Percentiles rank a stretch among this genome's conserved stretches.
These are phyloP conservation scores for Dasysyrphus tricinctus DNA, from an alignment of 2,888 invertebrate genomes.

Conservation along the genomic window DNA sequence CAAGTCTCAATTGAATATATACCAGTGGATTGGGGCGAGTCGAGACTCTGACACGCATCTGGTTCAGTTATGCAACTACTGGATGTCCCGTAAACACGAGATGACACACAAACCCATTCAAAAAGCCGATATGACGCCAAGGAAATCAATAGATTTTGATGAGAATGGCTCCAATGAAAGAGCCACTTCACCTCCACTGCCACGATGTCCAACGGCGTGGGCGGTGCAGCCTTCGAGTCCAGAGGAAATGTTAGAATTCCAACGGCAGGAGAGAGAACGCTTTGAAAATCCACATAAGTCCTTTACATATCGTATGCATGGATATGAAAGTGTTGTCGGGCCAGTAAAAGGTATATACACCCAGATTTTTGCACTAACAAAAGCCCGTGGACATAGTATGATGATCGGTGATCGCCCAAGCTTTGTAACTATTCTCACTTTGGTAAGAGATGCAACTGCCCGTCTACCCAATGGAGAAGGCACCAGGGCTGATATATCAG, in stretches of 20 bases:
- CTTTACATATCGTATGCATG: conserved; percentile 94
- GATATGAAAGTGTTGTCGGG: conserved; percentile 92
- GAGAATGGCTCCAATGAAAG: conserved; percentile 79
- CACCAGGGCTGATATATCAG: conserved; percentile 95
- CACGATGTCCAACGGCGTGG: conserved; percentile 91
- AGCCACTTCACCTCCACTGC: conserved; percentile 84
- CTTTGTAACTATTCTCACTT: conserved; percentile 94
- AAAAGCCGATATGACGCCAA: conserved; percentile 80
- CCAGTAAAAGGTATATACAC: conserved; percentile 92
- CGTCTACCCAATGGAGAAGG: conserved; percentile 96
- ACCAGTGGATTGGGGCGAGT: conserved; percentile 95
- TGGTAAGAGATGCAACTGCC: conserved; percentile 97
- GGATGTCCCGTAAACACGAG: conserved; percentile 88
- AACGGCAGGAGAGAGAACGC: conserved; percentile 91
- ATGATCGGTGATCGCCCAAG: conserved; percentile 93
- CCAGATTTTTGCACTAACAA: conserved; percentile 85
- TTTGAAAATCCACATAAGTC: conserved; percentile 96
- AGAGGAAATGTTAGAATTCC: conserved; percentile 90
- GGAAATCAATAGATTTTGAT: conserved; percentile 79
- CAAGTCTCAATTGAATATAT: conserved; percentile 88
- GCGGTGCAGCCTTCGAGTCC: conserved; percentile 90
- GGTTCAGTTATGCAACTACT: conserved; percentile 89
- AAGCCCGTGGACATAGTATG: conserved; percentile 92
- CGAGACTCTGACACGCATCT: conserved; percentile 93
- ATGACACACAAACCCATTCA: conserved; percentile 78